A percentile compares a stretch with the other conserved stretches of the same genome.
Conservation (phyloP, 2,797 vertebrate genomes). For the Sarcoramphus papa region DNA sequence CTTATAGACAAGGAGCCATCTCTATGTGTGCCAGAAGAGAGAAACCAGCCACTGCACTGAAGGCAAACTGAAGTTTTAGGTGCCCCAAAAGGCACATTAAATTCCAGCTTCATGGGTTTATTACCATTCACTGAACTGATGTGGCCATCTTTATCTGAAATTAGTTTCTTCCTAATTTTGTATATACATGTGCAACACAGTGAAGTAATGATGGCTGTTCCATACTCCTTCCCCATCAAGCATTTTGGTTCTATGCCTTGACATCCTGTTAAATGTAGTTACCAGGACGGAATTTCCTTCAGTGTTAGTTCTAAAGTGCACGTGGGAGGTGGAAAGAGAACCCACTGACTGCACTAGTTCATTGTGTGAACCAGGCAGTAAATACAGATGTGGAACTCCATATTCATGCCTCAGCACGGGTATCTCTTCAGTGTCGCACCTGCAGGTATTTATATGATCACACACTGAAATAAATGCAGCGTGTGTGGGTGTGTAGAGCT, state of each 20-base stretch:
- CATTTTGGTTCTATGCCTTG: background rate
- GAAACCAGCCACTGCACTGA: background rate
- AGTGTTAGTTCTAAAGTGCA: background rate
- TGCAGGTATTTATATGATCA: slow-evolving; percentile 50
- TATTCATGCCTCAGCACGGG: slow-evolving; percentile 52
- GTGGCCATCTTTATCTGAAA: background rate
- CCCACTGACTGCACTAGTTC: background rate
- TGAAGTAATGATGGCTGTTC: background rate
- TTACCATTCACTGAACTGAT: background rate
- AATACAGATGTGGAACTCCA: slow-evolving; percentile 54
- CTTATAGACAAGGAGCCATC: background rate
- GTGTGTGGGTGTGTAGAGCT: slow-evolving; percentile 27
- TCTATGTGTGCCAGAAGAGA: background rate
- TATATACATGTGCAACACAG: background rate
- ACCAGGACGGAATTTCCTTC: background rate
- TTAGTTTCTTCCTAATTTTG: background rate
- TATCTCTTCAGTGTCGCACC: slow-evolving; percentile 39
- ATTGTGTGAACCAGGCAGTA: slow-evolving; percentile 31
- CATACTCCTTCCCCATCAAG: background rate
- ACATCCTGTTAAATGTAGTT: background rate
- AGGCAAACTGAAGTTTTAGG: background rate
- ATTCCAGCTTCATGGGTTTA: background rate
- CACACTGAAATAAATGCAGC: slow-evolving; percentile 24
- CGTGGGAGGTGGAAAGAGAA: background rate
- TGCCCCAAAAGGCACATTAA: background rate